Percentiles rank a stretch among this genome's conserved stretches.
Conservation (phyloP, 2,797 vertebrate species). For the Ctenochaetus hawaiiensis region DNA sequence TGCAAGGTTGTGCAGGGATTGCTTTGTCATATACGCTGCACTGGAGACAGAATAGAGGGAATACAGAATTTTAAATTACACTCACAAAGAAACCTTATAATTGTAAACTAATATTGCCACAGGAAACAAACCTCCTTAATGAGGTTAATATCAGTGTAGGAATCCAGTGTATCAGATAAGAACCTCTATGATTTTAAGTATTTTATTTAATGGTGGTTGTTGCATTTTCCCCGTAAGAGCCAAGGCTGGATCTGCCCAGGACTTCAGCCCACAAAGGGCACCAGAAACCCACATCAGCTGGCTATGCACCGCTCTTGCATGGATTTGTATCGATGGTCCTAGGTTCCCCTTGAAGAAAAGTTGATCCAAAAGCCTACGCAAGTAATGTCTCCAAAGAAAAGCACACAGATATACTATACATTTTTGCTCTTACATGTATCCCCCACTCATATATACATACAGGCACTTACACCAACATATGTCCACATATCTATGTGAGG, state of each 20-base stretch:
- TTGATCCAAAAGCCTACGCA: not conserved
- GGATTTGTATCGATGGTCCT: not conserved
- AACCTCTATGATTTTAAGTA: not conserved
- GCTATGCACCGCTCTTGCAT: not conserved
- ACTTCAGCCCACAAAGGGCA: not conserved
- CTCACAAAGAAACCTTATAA: not conserved
- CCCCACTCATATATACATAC: not conserved
- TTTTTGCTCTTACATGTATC: not conserved
- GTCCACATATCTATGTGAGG: not conserved
- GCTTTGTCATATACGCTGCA: not conserved
- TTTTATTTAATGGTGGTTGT: not conserved
- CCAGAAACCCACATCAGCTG: not conserved
- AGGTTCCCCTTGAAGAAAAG: not conserved
- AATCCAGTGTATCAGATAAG: not conserved
- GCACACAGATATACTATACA: not conserved
- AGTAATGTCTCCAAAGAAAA: not conserved
- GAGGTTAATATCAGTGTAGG: not conserved
- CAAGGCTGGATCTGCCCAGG: not conserved
- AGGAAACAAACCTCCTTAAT: not conserved
- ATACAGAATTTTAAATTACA: not conserved
- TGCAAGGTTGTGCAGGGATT: too few species aligned
- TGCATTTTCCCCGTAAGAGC: not conserved
- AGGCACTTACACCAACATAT: not conserved
- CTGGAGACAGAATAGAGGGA: not conserved
- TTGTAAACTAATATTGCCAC: not conserved